A percentile compares a stretch with the other conserved stretches of the same genome.
Conservation (phyloP, 2,888 invertebrate genomes). For the Stenoptilia bipunctidactyla region DNA sequence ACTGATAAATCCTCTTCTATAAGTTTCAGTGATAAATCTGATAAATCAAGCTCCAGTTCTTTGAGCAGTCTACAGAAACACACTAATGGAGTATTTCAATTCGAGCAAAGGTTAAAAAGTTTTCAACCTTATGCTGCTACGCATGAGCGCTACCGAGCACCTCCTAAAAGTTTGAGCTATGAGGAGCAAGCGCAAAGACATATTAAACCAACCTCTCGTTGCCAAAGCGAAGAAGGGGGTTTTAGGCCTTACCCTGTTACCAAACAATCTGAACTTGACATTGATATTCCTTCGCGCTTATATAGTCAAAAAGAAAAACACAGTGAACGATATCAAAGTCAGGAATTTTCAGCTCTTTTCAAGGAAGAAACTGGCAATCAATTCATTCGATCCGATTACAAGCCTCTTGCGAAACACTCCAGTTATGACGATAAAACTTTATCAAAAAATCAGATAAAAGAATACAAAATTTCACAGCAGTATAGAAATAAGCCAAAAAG, state of each 20-base stretch:
- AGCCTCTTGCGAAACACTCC: slow-evolving; percentile 74
- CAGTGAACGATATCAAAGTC: slow-evolving; percentile 75
- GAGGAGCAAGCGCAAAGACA: slow-evolving; percentile 58
- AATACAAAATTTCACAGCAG: slow-evolving; percentile 71
- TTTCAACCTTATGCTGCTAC: slow-evolving; percentile 34
- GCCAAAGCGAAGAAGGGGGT: slow-evolving; percentile 73
- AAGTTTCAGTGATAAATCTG: slow-evolving; percentile 62
- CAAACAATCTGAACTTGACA: slow-evolving; percentile 67
- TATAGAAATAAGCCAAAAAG: slow-evolving; percentile 72
- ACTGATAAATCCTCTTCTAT: slow-evolving; percentile 64
- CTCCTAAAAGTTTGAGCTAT: slow-evolving; percentile 62
- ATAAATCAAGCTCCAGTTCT: slow-evolving; percentile 66
- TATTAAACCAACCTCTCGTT: slow-evolving; percentile 62
- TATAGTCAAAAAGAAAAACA: slow-evolving; percentile 75
- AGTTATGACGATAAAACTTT: slow-evolving; percentile 75
- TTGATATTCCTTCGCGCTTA: slow-evolving; percentile 66
- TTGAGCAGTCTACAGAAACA: slow-evolving; percentile 61
- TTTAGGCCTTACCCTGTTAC: slow-evolving; percentile 50
- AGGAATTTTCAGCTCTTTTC: slow-evolving; percentile 70
- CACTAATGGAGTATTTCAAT: slow-evolving; percentile 45
- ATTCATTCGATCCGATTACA: slow-evolving; percentile 66
- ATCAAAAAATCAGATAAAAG: slow-evolving; percentile 74
- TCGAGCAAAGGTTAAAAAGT: slow-evolving; percentile 46
- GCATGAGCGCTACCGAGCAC: slow-evolving; percentile 43
- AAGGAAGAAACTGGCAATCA: slow-evolving; percentile 45